Conservation (phyloP, 2,113 vertebrate genomes). For the Cryptomyrus ogoouensis region DNA sequence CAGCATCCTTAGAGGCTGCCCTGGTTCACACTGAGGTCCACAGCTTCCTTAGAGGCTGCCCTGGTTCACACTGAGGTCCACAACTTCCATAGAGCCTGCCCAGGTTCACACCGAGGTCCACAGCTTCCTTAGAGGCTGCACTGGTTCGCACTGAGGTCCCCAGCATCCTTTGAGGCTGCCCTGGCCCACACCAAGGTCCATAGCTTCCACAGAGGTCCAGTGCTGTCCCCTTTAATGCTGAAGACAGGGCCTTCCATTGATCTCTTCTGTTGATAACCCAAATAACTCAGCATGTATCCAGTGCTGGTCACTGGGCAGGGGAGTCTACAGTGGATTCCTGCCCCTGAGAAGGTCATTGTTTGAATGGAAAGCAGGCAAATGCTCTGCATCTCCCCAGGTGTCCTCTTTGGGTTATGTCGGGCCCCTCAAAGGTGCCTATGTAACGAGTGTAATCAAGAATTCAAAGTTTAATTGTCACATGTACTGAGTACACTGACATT, state of each 20-base stretch:
- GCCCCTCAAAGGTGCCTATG: neutral
- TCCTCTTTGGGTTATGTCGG: neutral
- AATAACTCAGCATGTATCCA: neutral
- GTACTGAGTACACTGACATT: neutral
- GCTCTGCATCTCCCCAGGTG: neutral
- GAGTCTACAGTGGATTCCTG: neutral
- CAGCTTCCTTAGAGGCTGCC: neutral
- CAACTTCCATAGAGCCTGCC: too few relatives aligned
- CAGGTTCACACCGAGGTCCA: too few relatives aligned
- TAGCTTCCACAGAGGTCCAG: neutral
- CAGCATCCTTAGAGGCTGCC: too few relatives aligned
- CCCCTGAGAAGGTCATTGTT: neutral
- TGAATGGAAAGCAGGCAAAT: neutral
- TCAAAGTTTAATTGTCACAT: neutral
- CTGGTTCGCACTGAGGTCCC: too few relatives aligned
- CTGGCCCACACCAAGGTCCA: neutral
- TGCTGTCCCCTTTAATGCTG: neutral
- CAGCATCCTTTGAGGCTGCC: too few relatives aligned
- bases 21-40: too few relatives aligned
- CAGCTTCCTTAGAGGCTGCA: too few relatives aligned
- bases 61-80: neutral
- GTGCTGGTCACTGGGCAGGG: neutral
- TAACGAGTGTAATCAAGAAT: neutral
- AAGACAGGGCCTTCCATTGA: neutral
- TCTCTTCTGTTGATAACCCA: neutral